These are phyloP conservation scores for Stegastes partitus DNA, from an alignment of 2,113 vertebrate species.

Conservation along the genomic window DNA sequence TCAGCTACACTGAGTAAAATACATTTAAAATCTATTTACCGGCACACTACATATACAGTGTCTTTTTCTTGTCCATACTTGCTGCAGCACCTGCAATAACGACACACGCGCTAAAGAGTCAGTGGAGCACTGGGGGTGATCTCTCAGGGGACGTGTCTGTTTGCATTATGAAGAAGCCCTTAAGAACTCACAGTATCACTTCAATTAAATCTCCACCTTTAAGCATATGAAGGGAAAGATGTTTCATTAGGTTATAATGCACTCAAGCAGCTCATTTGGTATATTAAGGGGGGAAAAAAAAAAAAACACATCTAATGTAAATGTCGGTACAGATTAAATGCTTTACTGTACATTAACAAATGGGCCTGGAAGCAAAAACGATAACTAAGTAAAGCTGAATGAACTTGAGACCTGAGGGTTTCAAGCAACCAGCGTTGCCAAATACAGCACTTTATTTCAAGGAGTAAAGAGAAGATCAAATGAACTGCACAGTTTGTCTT, in stretches of 20 bases:
- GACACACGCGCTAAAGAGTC: too few relatives aligned
- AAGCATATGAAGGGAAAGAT: too few relatives aligned
- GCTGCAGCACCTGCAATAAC: too few relatives aligned
- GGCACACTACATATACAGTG: too few relatives aligned
- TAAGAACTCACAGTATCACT: too few relatives aligned
- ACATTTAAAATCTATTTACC: neutral
- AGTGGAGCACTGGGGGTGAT: too few relatives aligned
- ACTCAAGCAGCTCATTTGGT: neutral
- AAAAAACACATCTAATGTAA: too few relatives aligned
- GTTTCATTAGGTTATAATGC: too few relatives aligned
- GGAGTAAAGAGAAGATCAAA: slow-evolving; percentile 43
- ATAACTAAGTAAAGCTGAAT: neutral
- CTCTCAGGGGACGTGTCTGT: too few relatives aligned
- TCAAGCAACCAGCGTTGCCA: slow-evolving; percentile 19
- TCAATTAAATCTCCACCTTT: too few relatives aligned
- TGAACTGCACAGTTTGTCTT: slow-evolving; percentile 45
- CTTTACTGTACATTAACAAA: slow-evolving; percentile 23
- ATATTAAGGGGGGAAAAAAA: neutral
- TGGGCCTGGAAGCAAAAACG: neutral
- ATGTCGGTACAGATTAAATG: slow-evolving; percentile 4
- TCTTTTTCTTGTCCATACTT: too few relatives aligned
- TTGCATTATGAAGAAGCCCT: too few relatives aligned
- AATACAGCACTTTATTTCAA: slow-evolving; percentile 37
- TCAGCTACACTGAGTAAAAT: neutral
- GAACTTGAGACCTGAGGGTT: slow-evolving; percentile 13